Evolutionary conservation across 2,113 vertebrate species (phyloP).

Genomic region (human): GRCh38 chr22:27460001-27460500

Average conservation of each 20-base stretch:
- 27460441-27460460: background rate
- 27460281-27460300: background rate
- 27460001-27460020: background rate
- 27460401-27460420: background rate
- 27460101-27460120: background rate
- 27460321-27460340: background rate
- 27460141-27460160: background rate
- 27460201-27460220: background rate
- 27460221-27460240: no score
- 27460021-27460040: no score
- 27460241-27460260: background rate
- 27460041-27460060: no score
- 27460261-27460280: background rate
- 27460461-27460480: background rate
- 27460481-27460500: background rate
- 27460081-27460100: background rate
- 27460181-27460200: background rate
- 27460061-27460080: no score
- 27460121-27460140: background rate
- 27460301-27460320: background rate
- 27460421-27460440: background rate
- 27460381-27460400: background rate
- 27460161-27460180: rapidly evolving
- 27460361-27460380: background rate
- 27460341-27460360: background rate